Base-by-base conservation (phyloP, 2,113 vertebrate species). In the Anguilla rostrata region DNA sequence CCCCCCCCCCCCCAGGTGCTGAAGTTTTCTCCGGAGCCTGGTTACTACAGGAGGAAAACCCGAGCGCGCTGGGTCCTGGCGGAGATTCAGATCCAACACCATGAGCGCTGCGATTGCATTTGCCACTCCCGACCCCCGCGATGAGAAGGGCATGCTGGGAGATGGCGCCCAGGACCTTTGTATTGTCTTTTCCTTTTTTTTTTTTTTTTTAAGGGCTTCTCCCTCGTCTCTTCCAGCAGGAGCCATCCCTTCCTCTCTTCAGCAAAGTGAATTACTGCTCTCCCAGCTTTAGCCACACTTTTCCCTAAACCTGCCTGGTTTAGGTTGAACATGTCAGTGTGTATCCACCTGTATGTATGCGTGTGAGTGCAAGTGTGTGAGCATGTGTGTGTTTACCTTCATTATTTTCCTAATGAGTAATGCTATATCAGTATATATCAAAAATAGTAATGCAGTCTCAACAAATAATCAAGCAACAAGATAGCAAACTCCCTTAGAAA, bases 21-120 rank as follows among this genome's bases (percentile, higher is more conserved):
- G 89, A 98, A 97, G 93, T 97, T 98, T 0, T 2, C 95, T 81
- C 97, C 97, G n/a, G 97, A 97, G 85, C 91, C 92, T 53, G 93
- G 91, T 18, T 92, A 91, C 89, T 81, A 92, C 90, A 95, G 91
- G 85, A 96, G 91, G 92, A 95, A 90, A 89, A 91, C 91, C 41
- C 95, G 83, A 89, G 90, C 95, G 5, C 92, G 78, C 92, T 96
- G 95, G 97, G 94, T 89, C 82, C 93, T 99, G n/a, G 93, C 97
- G 8, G 97, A 99, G 90, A 97, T 99, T 93, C 97, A 97, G 82
- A 92, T 99, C 92, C 96, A 96, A 29, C 98, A 99, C 90, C 97
- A 99, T 2, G 98, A 99, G 89, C 95, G 91, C 18, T 99, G 98
- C 18, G 97, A 99, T 90, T 99, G 98, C 82, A 88, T 94, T 88